Evolutionary conservation across 2,113 vertebrate species (phyloP), one percentile per base, ranked within the genome.

Genomic region (Anarhynchus alexandrinus): DNA sequence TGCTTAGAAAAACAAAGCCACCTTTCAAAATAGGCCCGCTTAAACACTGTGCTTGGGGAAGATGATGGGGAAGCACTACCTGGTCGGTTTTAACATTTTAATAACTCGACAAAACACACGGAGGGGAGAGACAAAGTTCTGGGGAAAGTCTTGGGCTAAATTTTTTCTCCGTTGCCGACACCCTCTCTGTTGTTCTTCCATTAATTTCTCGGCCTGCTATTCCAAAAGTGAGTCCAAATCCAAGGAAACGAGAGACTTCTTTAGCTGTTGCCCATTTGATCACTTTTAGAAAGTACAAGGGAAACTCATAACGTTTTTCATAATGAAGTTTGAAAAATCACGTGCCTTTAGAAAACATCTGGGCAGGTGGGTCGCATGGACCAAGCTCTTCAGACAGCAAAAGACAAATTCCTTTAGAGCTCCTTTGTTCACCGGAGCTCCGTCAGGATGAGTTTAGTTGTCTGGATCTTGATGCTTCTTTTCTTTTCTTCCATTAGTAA

Each of bases 1-100:
- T 82, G 80, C 91, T 94, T 54, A 61, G 69, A 65, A 67, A 94
- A 93, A 93, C 74, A 97, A 90, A 93, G 69, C n/a, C 73, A 59
- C 70, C 67, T 95, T 91, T 95, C 73, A 90, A 90, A 95, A 91
- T 8, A 88, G 67, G 38, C 76, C 69, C 36, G 40, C 74, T 95
- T 89, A 84, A 88, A 82, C 72, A 58, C 57, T 43, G 57, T 71
- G 65, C 73, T n/a, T 84, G 76, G 82, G 67, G 84, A 93, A 61
- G 65, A 25, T 45, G 59, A 52, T 83, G 55, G 57, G 40, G 59
- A 86, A 86, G 82, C 71, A n/a, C 47, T 92, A 64, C 72, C 71
- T 87, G 15, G 55, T 88, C 19, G 1, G 29, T 54, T 94, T 93
- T 84, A 95, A 71, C 72, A 74, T 88, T 96, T 94, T 92, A 80